Evolutionary conservation across 2,888 invertebrate species (phyloP), one percentile per base, ranked within the genome.

Genomic region (Heteromyza rotundicornis): DNA sequence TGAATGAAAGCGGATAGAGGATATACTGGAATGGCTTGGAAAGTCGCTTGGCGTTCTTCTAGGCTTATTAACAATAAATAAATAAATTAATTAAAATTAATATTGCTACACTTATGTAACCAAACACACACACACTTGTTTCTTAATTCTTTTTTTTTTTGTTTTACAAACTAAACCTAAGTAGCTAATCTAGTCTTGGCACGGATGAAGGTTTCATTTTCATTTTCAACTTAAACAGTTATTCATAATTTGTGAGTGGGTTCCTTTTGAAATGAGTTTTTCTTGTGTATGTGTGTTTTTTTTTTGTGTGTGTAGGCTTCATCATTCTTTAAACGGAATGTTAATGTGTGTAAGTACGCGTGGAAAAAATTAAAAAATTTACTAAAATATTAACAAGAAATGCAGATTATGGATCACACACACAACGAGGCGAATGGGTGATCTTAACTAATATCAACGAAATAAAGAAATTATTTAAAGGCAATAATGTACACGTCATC

Each of bases 181-280:
- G 12, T 40, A 59, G 44, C 40, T 50, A 55, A 19, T 47, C 55
- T 60, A 60, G 50, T 60, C 35, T 60, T 60, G 60, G 60, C 60
- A 56, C 49, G 49, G 55, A 60, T 51, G 55, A 59, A 53, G 50
- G 20, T 19, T 50, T n/a, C n/a, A n/a, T n/a, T n/a, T n/a, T n/a
- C n/a, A n/a, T n/a, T 58, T 58, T 36, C 10, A n/a, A 36, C n/a
- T 51, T 36, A 36, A 51, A 40, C n/a, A 19, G 5, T 32, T 20
- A 7, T 40, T 8, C 7, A 40, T n/a, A 32, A 32, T 40, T 40
- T n/a, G 40, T 40, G 40, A 40, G 10, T 3, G 3, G 8, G 10
- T 40, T 40, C 32, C 7, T 8, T 8, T 40, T 40, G 3, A 40
- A 10, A 47, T n/a, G 40, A 40, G 14, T 47, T 40, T 40, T 7